Evolutionary conservation across 2,888 invertebrate genomes (phyloP).

Genomic region (Morpho deidamia): DNA sequence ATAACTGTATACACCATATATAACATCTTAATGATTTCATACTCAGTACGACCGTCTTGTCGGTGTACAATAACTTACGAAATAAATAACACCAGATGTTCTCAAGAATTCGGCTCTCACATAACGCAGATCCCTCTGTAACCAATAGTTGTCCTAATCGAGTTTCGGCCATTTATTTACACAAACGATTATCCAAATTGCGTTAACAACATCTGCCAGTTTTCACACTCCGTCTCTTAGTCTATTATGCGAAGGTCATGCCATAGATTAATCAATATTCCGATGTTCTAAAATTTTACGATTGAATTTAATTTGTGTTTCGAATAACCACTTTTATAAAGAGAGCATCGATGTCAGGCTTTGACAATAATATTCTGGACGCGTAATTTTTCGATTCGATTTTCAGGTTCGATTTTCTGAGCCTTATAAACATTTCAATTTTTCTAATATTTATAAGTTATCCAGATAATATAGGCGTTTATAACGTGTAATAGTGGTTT

Average conservation of each 20-base stretch:
- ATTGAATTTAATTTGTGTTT: too few species aligned
- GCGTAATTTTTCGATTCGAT: too few species aligned
- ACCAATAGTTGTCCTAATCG: slow-evolving; percentile 59
- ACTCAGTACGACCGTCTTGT: slow-evolving; percentile 4
- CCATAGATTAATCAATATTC: slow-evolving; percentile 30
- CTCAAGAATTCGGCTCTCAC: slow-evolving; percentile 43
- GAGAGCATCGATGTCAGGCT: too few species aligned
- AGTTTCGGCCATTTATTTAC: slow-evolving; percentile 73
- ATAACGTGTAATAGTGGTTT: too few species aligned
- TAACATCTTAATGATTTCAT: background rate
- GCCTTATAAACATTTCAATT: too few species aligned
- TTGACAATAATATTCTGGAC: too few species aligned
- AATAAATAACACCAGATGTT: slow-evolving; percentile 51
- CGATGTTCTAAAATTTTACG: too few species aligned
- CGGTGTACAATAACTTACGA: slow-evolving; percentile 21
- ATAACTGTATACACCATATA: too few species aligned
- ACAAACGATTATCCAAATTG: slow-evolving; percentile 73
- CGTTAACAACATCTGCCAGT: slow-evolving; percentile 69
- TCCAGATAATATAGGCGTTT: too few species aligned
- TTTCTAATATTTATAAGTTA: too few species aligned
- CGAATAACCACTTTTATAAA: too few species aligned
- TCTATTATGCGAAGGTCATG: slow-evolving; percentile 38
- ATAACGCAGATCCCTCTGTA: slow-evolving; percentile 36
- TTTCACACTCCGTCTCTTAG: slow-evolving; percentile 54
- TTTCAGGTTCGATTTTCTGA: too few species aligned